Evolutionary conservation across 2,113 vertebrate genomes (phyloP), one percentile per base, ranked within the genome.

Genomic region (Anguilla japonica): DNA sequence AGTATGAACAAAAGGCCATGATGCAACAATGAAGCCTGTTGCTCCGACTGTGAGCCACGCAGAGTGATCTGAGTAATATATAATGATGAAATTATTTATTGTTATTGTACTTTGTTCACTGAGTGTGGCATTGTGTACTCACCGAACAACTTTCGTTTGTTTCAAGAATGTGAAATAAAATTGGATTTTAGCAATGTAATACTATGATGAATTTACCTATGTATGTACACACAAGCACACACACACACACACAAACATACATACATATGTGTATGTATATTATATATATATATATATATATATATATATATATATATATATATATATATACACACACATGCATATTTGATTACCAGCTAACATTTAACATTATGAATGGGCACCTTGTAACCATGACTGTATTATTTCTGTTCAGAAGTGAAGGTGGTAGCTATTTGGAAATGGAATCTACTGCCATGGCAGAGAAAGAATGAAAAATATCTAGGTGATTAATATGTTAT

Each of bases 11-110:
- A 87, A 85, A 57, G 60, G 81, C 87, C 82, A 87, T 90, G 92
- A 91, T 91, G 89, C 84, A 92, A 92, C 86, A 90, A 86, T 87
- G 87, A 84, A 86, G 84, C 29, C 67, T 41, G 81, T 85, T 91
- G 89, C 88, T 86, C 86, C 89, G 39, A 81, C 43, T 81, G 60
- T 81, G 1, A 85, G 56, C 50, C 41, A 20, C 50, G 13, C n/a
- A 22, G 60, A 75, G 56, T 56, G 56, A 83, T 63, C 39, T 11
- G 3, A 63, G 63, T 43, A n/a, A 81, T 86, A 86, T 13, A 26
- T 57, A 2, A 81, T 26, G 34, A 34, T 34, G 34, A 34, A 34
- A 34, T 43, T n/a, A 26, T 57, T 18, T 86, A 18, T 39, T 41
- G 9, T 29, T 40, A 34, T 79, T 1, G 20, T 53, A 80, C 20